Base-by-base conservation (phyloP, 2,888 invertebrate species). In the Gibbula magus region DNA sequence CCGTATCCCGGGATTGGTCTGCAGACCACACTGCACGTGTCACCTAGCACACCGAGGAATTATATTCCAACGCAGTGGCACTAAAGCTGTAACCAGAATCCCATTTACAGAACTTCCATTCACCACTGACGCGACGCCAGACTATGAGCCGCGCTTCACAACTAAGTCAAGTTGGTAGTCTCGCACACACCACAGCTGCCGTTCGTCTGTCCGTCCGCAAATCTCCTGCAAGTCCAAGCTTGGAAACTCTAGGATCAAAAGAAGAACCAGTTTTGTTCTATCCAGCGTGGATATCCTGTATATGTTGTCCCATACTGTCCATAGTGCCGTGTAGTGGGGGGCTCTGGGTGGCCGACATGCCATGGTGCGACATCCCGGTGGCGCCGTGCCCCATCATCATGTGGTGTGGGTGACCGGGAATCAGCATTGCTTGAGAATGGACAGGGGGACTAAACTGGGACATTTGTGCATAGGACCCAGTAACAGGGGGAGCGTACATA, bases 341-440 rank as follows among this genome's bases (percentile, higher is more conserved):
- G 78, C 92, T 92, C 86, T 93, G 93, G 53, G 93, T 91, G n/a
- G 91, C 88, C 10, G 92, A 89, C 89, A 93, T 91, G 75, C 92
- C 93, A 81, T 91, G 91, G 82, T 92, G 93, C 75, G 92, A 92
- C 92, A 92, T 92, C 73, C 91, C 92, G 29, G 91, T 89, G 79
- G 88, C 88, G 67, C 89, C 88, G 83, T 91, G 91, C 39, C 92
- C 93, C 93, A 93, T 93, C 93, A 93, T 93, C 93, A 93, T 93
- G 84, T 93, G 92, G 86, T 93, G 93, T 0, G 93, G 93, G 83
- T 93, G 93, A 61, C 93, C 93, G 2, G 93, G 93, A 76, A 93
- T 92, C 79, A 93, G 91, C 93, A 93, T 93, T 82, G 93, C 92
- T 88, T 93, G 93, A 75, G 93, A 93, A 86, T 93, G 93, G 56